Evolutionary conservation across 2,888 invertebrate species (phyloP).

Genomic region (Lycia hirtaria): DNA sequence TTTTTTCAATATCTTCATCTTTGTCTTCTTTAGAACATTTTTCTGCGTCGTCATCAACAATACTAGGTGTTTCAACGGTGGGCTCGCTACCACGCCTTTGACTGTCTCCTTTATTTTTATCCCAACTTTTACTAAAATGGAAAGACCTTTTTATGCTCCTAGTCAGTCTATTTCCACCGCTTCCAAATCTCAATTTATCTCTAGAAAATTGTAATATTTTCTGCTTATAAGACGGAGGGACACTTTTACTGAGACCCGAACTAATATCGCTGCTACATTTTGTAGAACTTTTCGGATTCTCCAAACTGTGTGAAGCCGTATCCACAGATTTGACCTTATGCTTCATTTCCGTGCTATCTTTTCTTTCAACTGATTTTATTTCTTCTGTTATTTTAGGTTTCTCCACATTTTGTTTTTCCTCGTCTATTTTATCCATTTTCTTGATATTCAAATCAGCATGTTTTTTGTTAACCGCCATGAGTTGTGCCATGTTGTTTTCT

Average conservation of each 20-base stretch:
- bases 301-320: conserved; percentile 78
- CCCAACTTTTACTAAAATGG: conserved; percentile 78
- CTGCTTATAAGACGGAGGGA: conserved; percentile 82
- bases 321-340: conserved; percentile 68
- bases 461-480: conserved; percentile 71
- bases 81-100: conserved; percentile 80
- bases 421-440: conserved; percentile 79
- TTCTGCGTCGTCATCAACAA: conserved; percentile 59
- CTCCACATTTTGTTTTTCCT: conserved; percentile 65
- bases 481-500: conserved; percentile 80
- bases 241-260: conserved; percentile 79
- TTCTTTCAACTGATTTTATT: conserved; percentile 45
- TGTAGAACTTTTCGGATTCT: conserved; percentile 75
- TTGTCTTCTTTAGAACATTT: conserved; percentile 74
- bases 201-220: conserved; percentile 80
- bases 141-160: conserved; percentile 81
- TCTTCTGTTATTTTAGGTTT: conserved; percentile 48
- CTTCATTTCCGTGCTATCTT: conserved; percentile 55
- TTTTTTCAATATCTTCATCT: conserved; percentile 75
- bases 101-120: conserved; percentile 72
- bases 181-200: conserved; percentile 78
- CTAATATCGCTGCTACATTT: conserved; percentile 76
- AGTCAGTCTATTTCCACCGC: conserved; percentile 76
- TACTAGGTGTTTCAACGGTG: conserved; percentile 63
- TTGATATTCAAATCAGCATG: conserved; percentile 58